Percentiles rank a stretch among this genome's conserved stretches.
These are phyloP conservation scores for Drosophila melanogaster DNA, from an alignment of 1,140 invertebrate genomes.

Conservation along the genomic window Release_6_plus_ISO1_MT NT_033777.3:24458501-24459000, in stretches of 20 bases:
- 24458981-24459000: no score
- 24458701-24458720: conserved; percentile 63
- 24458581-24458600: conserved; percentile 30
- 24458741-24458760: background rate
- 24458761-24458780: background rate
- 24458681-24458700: conserved; percentile 29
- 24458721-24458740: conserved; percentile 5
- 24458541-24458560: conserved; percentile 57
- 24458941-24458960: no score
- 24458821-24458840: background rate
- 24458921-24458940: no score
- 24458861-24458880: no score
- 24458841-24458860: no score
- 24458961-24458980: no score
- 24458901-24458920: no score
- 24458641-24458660: conserved; percentile 27
- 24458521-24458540: conserved; percentile 40
- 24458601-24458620: background rate
- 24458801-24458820: background rate
- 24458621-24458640: conserved; percentile 53
- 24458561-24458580: conserved; percentile 53
- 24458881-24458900: no score
- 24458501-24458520: conserved; percentile 48
- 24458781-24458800: background rate
- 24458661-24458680: conserved; percentile 9